Conservation (phyloP, 2,797 vertebrate genomes). For the Sebastes variabilis region DNA sequence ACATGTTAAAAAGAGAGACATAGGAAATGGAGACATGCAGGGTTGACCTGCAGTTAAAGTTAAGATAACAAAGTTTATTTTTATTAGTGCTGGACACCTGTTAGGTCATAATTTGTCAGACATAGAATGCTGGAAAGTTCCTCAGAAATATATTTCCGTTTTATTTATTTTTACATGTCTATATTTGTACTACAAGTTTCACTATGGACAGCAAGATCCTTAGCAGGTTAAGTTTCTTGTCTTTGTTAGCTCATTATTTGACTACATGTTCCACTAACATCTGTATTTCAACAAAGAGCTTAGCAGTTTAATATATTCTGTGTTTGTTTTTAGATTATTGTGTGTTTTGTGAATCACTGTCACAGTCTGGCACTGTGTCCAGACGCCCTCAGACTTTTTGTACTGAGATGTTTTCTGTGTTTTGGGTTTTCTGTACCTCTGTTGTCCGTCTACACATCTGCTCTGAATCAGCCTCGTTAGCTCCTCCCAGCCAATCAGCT, state of each 20-base stretch:
- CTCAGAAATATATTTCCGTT: background rate
- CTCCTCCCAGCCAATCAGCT: too few relatives aligned
- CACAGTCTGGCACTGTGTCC: background rate
- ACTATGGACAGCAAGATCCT: background rate
- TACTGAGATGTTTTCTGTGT: background rate
- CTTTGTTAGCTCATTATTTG: background rate
- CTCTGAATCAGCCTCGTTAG: too few relatives aligned
- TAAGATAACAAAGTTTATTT: background rate
- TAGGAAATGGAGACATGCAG: background rate
- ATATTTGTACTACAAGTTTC: slow-evolving; percentile 21
- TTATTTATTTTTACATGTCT: slow-evolving; percentile 62
- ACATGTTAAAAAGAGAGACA: background rate
- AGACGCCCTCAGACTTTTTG: background rate
- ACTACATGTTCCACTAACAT: background rate
- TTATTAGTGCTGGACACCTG: slow-evolving; percentile 60
- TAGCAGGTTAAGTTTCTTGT: slow-evolving; percentile 17
- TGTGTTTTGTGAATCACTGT: background rate
- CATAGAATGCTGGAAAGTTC: slow-evolving; percentile 51
- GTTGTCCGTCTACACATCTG: too few relatives aligned
- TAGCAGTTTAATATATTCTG: background rate
- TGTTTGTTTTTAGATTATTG: background rate
- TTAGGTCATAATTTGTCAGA: slow-evolving; percentile 9
- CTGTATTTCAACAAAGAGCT: background rate
- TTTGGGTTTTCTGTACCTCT: too few relatives aligned
- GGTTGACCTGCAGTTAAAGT: background rate